Evolutionary conservation across 2,888 invertebrate species (phyloP), one percentile per base, ranked within the genome.

Genomic region (Phortica magna): DNA sequence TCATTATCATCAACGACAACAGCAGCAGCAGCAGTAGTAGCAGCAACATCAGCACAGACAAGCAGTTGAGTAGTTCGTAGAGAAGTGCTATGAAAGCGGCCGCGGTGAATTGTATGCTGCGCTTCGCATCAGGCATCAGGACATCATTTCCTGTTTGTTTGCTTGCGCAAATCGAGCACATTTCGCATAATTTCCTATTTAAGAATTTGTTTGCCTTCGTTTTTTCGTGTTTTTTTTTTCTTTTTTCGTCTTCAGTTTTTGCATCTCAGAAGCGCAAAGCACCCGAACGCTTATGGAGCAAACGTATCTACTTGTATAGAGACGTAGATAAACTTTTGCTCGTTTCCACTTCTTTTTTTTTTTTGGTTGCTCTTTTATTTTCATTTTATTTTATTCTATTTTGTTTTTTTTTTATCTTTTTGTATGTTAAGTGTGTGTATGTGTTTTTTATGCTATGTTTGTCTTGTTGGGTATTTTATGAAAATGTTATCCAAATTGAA

Each of bases 91-190:
- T 39, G 14, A 41, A 61, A 19, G 9, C 7, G 61, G n/a, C n/a
- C n/a, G 57, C 57, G 64, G 19, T 64, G 7, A 48, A 48, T 48
- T 48, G 48, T 48, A 14, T 43, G 22, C 43, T 70, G 19, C 70
- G 61, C 61, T 19, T 48, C 19, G 70, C 70, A 53, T 48, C 53
- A 53, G 53, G 12, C 14, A 48, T 65, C 41, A 76, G 75, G 53
- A 82, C 86, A 88, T 88, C 85, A 88, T 89, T 89, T 89, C 88
- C 88, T 89, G 88, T 88, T 85, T 89, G 84, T 88, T 89, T 86
- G 84, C 88, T 89, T 86, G 84, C 87, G 88, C 89, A 89, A 89
- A 88, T 89, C 88, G 88, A 88, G 84, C 82, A 87, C 86, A 88
- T 84, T 89, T 86, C 84, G 85, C 89, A 89, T 89, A 87, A 88